These are phyloP conservation scores for Semotilus atromaculatus DNA, from an alignment of 2,797 vertebrate genomes.

Conservation along the genomic window DNA sequence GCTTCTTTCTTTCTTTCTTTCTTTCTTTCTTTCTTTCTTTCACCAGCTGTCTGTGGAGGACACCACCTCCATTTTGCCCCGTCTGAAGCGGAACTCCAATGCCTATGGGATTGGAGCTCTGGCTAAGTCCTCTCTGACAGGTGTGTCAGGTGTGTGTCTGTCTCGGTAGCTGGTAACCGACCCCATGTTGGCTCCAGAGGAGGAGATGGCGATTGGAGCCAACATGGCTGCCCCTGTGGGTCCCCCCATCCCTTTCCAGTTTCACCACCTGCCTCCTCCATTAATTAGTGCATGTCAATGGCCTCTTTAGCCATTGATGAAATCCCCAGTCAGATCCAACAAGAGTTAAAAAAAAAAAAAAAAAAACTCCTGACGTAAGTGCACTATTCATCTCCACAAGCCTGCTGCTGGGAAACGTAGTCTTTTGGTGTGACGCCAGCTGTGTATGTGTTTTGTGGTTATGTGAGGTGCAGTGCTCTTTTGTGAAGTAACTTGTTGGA, in stretches of 20 bases:
- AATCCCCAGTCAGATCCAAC: constrained; percentile 66
- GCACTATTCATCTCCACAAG: constrained; percentile 72
- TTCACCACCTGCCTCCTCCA: constrained; percentile 69
- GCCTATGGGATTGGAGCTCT: constrained; percentile 96
- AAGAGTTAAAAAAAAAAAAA: constrained; percentile 47
- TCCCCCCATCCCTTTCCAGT: constrained; percentile 67
- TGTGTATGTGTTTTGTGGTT: constrained; percentile 46
- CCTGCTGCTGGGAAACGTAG: constrained; percentile 68
- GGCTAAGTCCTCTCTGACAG: constrained; percentile 99
- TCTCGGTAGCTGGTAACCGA: constrained; percentile 74
- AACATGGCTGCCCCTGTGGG: constrained; percentile 81
- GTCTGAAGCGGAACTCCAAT: constrained; percentile 90
- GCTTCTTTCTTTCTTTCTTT: constrained; percentile 6
- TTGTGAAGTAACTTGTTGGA: constrained; percentile 51
- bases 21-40: constrained; percentile 58
- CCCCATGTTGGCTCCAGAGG: constrained; percentile 79
- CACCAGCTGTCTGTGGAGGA: constrained; percentile 96
- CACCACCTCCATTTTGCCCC: constrained; percentile 96
- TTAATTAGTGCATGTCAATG: constrained; percentile 77
- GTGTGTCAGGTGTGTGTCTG: constrained; percentile 89
- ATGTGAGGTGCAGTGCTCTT: constrained; percentile 49
- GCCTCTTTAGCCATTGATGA: constrained; percentile 74
- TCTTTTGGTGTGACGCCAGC: constrained; percentile 30
- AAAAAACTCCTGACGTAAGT: constrained; percentile 67
- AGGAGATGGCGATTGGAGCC: constrained; percentile 74